phyloP scores from a whole-genome alignment of 2,113 vertebrate species.

The Ibidorhyncha struthersii region DNA sequence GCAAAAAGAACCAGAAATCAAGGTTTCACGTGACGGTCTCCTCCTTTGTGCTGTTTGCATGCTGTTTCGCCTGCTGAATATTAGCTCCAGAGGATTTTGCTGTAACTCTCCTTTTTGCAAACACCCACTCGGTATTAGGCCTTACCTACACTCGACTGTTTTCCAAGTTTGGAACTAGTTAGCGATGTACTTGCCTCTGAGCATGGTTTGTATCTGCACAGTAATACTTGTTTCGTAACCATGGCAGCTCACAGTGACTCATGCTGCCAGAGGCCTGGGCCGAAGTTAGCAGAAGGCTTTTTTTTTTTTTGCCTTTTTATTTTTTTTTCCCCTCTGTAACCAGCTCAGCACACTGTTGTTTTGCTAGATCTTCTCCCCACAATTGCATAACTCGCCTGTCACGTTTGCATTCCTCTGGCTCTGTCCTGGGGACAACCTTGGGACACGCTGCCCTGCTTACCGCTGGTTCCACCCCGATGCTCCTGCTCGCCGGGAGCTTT shows the following conservation, averaged over 20 bases:
- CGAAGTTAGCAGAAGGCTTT: slow-evolving; percentile 8
- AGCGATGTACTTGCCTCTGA: neutral
- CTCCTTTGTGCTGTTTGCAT: neutral
- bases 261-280: slow-evolving; percentile 49
- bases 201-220: slow-evolving; percentile 40
- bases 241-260: slow-evolving; percentile 59
- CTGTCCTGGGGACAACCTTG: neutral
- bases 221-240: slow-evolving; percentile 47
- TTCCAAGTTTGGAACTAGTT: slow-evolving; percentile 45
- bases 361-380: neutral
- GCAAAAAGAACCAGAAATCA: neutral
- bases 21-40: accelerated
- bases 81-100: neutral
- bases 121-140: slow-evolving; percentile 34
- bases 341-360: neutral
- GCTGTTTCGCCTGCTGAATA: neutral
- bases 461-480: neutral
- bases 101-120: neutral
- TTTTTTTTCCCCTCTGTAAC: neutral
- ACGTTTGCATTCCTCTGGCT: neutral
- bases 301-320: neutral
- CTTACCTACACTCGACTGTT: slow-evolving; percentile 13
- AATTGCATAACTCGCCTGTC: neutral
- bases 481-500: accelerated
- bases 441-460: neutral